phyloP scores from a whole-genome alignment of 2,888 invertebrate species.

The Cetonia aurata region DNA sequence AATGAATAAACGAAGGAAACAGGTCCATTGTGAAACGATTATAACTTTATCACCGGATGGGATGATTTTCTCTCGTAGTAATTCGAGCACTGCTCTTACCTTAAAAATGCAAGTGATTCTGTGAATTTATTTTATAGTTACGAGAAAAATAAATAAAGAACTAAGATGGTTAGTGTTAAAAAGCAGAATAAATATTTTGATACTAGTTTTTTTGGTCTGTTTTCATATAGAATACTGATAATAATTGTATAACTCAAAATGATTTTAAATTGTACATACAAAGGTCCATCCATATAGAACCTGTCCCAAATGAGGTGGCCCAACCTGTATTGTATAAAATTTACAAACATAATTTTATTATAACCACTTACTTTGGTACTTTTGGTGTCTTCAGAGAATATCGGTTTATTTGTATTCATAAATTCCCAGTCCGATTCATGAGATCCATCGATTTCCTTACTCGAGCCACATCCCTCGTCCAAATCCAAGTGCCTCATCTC shows the following conservation, averaged over 20 bases:
- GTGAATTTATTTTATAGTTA: no score
- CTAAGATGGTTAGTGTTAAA: no score
- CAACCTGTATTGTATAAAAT: no score
- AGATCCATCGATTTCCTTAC: constrained; percentile 57
- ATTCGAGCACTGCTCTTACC: constrained; percentile 73
- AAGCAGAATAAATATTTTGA: constrained; percentile 17
- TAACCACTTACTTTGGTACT: constrained; percentile 82
- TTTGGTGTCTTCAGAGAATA: constrained; percentile 72
- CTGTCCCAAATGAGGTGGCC: no score
- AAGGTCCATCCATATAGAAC: no score
- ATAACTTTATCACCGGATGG: constrained; percentile 77
- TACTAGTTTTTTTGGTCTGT: no score
- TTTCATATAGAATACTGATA: no score
- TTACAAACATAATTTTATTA: no score
- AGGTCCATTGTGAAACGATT: constrained; percentile 95
- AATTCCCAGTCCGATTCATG: constrained; percentile 74
- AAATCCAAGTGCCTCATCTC: constrained; percentile 75
- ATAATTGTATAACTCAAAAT: no score
- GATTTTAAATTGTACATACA: no score
- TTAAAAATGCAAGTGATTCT: constrained; percentile 52
- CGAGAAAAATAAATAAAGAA: no score
- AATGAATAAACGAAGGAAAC: constrained; percentile 81
- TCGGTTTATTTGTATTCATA: constrained; percentile 77
- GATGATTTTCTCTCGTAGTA: constrained; percentile 70
- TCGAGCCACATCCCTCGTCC: constrained; percentile 65